Evolutionary conservation across 1,140 invertebrate species (phyloP).

Genomic region (Eufriesea mexicana): DNA sequence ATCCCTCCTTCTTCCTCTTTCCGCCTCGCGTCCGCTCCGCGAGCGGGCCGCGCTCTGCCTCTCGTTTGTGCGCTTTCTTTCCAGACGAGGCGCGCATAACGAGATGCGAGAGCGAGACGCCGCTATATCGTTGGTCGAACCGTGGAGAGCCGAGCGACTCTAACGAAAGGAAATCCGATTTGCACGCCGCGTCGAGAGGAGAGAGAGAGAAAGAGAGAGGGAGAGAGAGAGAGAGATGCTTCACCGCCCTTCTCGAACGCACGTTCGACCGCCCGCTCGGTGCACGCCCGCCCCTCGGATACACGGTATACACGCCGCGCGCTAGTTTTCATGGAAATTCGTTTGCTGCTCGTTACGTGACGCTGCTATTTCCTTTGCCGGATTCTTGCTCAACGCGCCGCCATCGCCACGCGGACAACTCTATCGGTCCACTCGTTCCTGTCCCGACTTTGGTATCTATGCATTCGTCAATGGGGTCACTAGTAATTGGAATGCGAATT

Average conservation of each 20-base stretch:
- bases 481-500: too few relatives aligned
- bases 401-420: neutral
- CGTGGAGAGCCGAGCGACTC: constrained; percentile 57
- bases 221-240: neutral
- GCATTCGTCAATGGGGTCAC: too few relatives aligned
- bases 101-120: constrained; percentile 58
- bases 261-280: constrained; percentile 28
- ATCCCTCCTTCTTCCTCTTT: constrained; percentile 46
- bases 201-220: neutral
- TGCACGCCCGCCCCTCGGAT: constrained; percentile 28
- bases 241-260: constrained; percentile 34
- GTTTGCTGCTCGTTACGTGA: constrained; percentile 48
- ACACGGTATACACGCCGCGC: neutral
- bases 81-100: constrained; percentile 58
- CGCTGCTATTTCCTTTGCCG: constrained; percentile 18
- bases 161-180: constrained; percentile 77
- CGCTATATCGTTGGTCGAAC: constrained; percentile 13
- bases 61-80: constrained; percentile 64
- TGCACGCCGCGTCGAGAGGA: constrained; percentile 42
- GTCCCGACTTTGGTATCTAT: too few relatives aligned
- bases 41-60: constrained; percentile 52
- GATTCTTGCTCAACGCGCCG: neutral
- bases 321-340: constrained; percentile 48
- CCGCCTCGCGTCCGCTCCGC: constrained; percentile 61
- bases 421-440: neutral